These are phyloP conservation scores for Raja brachyura DNA, from an alignment of 2,113 vertebrate species.

Conservation along the genomic window DNA sequence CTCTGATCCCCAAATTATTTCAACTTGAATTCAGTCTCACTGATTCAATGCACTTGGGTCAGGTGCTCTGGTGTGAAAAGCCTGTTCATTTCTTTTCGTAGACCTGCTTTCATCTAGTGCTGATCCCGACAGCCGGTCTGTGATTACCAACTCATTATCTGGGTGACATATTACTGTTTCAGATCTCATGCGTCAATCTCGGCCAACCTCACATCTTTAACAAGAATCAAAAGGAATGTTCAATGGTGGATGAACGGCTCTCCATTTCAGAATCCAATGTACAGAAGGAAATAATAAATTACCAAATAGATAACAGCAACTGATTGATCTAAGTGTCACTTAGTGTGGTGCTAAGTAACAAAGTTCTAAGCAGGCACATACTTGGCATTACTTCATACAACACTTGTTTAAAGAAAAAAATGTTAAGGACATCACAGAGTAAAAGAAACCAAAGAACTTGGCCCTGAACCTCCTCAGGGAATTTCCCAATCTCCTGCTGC, in stretches of 20 bases:
- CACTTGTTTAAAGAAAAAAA: neutral
- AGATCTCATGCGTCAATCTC: neutral
- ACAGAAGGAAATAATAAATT: neutral
- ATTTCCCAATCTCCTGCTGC: neutral
- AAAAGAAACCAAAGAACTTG: neutral
- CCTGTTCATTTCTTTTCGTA: neutral
- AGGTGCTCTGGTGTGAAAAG: neutral
- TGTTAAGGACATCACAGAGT: neutral
- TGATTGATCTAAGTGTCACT: neutral
- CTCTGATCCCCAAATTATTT: neutral
- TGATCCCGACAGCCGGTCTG: neutral
- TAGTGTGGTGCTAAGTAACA: neutral
- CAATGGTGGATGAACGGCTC: neutral
- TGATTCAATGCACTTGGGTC: neutral
- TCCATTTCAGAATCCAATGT: neutral
- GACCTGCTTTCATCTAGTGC: neutral
- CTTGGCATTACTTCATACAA: neutral
- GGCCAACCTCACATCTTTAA: neutral
- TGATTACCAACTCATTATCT: neutral
- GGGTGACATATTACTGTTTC: slow-evolving; percentile 4
- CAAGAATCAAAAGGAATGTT: slow-evolving; percentile 5
- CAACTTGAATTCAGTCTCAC: neutral
- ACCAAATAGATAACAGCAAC: neutral
- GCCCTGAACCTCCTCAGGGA: neutral
- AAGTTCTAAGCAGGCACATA: neutral